Conservation (phyloP, 1,140 invertebrate genomes). For the Drosophila serrata region DNA sequence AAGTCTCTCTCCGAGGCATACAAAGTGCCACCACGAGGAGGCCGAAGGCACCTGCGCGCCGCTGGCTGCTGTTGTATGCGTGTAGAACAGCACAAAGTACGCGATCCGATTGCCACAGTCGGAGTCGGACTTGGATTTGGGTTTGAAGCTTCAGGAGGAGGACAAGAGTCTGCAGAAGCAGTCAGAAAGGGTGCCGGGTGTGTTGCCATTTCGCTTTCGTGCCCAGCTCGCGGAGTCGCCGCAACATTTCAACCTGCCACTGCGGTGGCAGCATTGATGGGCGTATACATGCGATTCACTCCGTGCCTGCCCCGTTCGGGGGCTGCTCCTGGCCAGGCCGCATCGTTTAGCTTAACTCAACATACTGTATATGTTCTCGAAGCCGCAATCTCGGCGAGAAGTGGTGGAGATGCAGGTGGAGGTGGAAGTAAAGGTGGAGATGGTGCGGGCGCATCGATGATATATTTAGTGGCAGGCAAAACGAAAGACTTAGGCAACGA, state of each 20-base stretch:
- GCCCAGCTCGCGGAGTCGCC: conserved; percentile 60
- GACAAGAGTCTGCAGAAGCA: background rate
- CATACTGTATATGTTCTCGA: conserved; percentile 73
- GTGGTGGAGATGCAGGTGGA: background rate
- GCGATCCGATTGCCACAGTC: conserved; percentile 80
- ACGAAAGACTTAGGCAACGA: conserved; percentile 83
- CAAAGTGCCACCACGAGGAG: conserved; percentile 60
- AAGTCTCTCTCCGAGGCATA: conserved; percentile 72
- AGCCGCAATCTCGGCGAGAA: conserved; percentile 54
- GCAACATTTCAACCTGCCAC: conserved; percentile 83
- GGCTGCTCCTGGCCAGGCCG: conserved; percentile 37
- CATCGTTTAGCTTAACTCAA: conserved; percentile 83
- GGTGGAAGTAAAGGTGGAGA: conserved; percentile 5
- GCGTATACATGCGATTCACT: conserved; percentile 82
- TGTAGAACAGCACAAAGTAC: conserved; percentile 83
- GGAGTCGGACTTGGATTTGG: conserved; percentile 29
- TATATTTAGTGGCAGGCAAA: conserved; percentile 83
- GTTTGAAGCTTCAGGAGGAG: background rate
- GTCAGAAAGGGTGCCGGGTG: conserved; percentile 65
- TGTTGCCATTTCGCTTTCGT: conserved; percentile 80
- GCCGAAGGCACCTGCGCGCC: conserved; percentile 69
- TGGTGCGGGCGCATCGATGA: conserved; percentile 72
- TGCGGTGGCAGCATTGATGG: conserved; percentile 82
- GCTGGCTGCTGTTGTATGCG: conserved; percentile 73
- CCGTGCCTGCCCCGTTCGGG: conserved; percentile 53